These are phyloP conservation scores for Australoheros scitulus DNA, from an alignment of 2,113 vertebrate genomes.

Conservation along the genomic window DNA sequence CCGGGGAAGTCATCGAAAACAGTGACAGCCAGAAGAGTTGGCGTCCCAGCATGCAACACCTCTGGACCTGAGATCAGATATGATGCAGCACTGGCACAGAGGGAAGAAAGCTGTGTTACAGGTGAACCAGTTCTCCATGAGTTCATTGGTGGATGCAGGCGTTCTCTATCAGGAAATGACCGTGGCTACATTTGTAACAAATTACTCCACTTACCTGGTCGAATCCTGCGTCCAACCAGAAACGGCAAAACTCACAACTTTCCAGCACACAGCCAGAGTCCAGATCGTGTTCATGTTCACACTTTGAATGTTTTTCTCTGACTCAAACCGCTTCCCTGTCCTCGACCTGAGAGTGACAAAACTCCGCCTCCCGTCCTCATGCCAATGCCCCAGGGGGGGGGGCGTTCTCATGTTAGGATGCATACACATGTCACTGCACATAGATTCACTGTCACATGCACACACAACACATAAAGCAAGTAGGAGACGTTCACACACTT, in stretches of 20 bases:
- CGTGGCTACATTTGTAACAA: neutral
- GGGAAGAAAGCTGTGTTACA: neutral
- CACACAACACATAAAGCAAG: neutral
- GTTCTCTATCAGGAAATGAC: neutral
- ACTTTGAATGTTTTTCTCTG: neutral
- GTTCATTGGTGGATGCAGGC: neutral
- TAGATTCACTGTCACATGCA: slow-evolving; percentile 17
- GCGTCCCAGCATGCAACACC: slow-evolving; percentile 48
- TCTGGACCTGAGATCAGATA: slow-evolving; percentile 68
- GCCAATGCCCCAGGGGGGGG: neutral
- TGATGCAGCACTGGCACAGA: neutral
- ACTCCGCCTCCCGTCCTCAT: slow-evolving; percentile 36
- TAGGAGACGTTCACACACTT: neutral
- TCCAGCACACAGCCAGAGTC: slow-evolving; percentile 39
- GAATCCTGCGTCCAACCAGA: slow-evolving; percentile 27
- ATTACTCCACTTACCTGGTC: slow-evolving; percentile 26
- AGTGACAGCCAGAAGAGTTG: slow-evolving; percentile 56
- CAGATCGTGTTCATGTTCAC: slow-evolving; percentile 52
- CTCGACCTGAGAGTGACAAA: neutral
- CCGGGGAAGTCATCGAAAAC: slow-evolving; percentile 48
- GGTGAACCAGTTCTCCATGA: neutral
- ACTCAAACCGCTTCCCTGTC: neutral
- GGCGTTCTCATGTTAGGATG: neutral
- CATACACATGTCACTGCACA: slow-evolving; percentile 7
- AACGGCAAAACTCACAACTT: slow-evolving; percentile 10